Percentiles rank a stretch among this genome's conserved stretches.
phyloP scores from a whole-genome alignment of 2,888 invertebrate genomes.

The Eilema sororculum region DNA sequence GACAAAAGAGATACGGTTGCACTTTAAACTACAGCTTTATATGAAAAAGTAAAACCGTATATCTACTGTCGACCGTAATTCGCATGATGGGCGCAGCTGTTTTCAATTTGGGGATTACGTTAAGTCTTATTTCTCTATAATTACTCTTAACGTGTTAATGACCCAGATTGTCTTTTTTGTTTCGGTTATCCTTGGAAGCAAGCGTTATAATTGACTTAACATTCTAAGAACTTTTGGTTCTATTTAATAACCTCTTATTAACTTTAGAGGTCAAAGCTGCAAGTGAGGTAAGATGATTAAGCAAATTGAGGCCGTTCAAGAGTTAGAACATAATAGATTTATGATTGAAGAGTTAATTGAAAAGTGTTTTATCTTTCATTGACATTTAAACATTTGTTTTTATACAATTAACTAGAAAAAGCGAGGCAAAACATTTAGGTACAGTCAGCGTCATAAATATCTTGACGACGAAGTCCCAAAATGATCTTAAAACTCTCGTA shows the following conservation, averaged over 20 bases:
- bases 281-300: neutral
- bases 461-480: too few relatives aligned
- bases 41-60: too few relatives aligned
- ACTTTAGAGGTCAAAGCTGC: conserved; percentile 8
- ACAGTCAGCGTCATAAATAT: too few relatives aligned
- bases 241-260: conserved; percentile 3
- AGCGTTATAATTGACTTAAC: conserved; percentile 6
- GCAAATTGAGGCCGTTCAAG: conserved; percentile 1
- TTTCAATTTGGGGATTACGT: neutral
- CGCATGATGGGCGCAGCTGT: too few relatives aligned
- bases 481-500: too few relatives aligned
- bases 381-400: neutral
- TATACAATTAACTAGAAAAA: neutral
- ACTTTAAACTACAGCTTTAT: too few relatives aligned
- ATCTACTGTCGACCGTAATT: too few relatives aligned
- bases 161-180: conserved; percentile 7
- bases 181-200: neutral
- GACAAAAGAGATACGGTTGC: too few relatives aligned
- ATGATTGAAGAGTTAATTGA: neutral
- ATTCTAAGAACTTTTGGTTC: neutral
- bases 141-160: neutral
- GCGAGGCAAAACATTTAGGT: neutral
- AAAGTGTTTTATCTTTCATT: neutral
- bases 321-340: neutral
- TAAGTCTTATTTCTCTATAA: conserved; percentile 1